These are phyloP conservation scores for Corapipo altera DNA, from an alignment of 2,113 vertebrate species.

Conservation along the genomic window DNA sequence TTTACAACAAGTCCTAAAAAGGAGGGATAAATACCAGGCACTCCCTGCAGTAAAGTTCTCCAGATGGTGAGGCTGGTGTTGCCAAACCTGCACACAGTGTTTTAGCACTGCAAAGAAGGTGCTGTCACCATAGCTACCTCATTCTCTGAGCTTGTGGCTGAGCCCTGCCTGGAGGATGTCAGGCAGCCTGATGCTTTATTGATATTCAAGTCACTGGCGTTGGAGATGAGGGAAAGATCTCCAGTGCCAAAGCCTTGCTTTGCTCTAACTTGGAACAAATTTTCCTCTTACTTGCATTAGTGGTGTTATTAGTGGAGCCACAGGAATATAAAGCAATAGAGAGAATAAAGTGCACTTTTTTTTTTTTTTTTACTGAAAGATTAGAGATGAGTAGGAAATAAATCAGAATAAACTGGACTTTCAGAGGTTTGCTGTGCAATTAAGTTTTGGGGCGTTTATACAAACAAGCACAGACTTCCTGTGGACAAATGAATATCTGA, in stretches of 20 bases:
- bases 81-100: neutral
- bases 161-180: neutral
- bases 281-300: neutral
- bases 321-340: neutral
- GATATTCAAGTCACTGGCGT: constrained; percentile 38
- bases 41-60: neutral
- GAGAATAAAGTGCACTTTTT: neutral
- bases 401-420: neutral
- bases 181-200: neutral
- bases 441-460: neutral
- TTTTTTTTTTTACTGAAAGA: neutral
- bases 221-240: neutral
- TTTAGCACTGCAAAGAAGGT: neutral
- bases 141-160: neutral
- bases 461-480: neutral
- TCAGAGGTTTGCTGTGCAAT: neutral
- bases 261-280: neutral
- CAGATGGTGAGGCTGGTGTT: constrained; percentile 2
- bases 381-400: neutral
- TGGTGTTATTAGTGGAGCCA: neutral
- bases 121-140: constrained; percentile 50
- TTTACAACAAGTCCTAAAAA: neutral
- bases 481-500: neutral
- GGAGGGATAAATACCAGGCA: neutral
- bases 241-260: neutral